Evolutionary conservation across 2,113 vertebrate species (phyloP).

Genomic region (Glaucidium brasilianum): DNA sequence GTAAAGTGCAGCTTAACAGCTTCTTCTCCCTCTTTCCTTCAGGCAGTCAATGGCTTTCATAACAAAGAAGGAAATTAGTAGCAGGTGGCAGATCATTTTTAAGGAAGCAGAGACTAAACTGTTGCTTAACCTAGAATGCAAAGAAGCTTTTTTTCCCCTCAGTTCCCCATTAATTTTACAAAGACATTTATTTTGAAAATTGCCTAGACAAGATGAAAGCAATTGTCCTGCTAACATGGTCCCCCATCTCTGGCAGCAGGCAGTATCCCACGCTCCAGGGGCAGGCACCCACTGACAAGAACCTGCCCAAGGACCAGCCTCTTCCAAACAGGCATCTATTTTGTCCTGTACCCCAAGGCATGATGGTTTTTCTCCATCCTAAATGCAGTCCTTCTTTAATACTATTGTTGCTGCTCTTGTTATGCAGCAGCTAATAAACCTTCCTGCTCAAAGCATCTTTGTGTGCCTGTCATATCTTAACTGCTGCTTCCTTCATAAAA

Average conservation of each 20-base stretch:
- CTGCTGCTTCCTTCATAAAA: slow-evolving; percentile 23
- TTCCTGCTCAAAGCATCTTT: slow-evolving; percentile 40
- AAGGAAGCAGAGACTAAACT: slow-evolving; percentile 34
- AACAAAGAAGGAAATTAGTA: slow-evolving; percentile 54
- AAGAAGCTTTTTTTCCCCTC: not conserved
- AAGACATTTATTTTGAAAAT: not conserved
- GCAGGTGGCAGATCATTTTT: slow-evolving; percentile 58
- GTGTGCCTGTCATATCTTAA: slow-evolving; percentile 19
- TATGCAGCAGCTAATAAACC: slow-evolving; percentile 35
- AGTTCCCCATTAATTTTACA: slow-evolving; percentile 1
- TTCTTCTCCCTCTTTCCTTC: slow-evolving; percentile 37
- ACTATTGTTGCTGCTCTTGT: slow-evolving; percentile 17
- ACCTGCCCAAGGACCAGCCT: not conserved
- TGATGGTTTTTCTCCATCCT: not conserved
- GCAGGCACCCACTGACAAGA: not conserved
- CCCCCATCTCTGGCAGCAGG: not conserved
- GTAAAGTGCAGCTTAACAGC: slow-evolving; percentile 53
- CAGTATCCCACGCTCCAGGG: not conserved
- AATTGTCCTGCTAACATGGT: not conserved
- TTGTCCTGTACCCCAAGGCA: not conserved
- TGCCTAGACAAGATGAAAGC: not conserved
- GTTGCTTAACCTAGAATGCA: slow-evolving; percentile 21
- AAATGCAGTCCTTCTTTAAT: slow-evolving; percentile 20
- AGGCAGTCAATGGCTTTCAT: slow-evolving; percentile 35
- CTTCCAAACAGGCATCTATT: not conserved